phyloP scores from a whole-genome alignment of 1,140 invertebrate genomes.

The Onthophagus taurus region DNA sequence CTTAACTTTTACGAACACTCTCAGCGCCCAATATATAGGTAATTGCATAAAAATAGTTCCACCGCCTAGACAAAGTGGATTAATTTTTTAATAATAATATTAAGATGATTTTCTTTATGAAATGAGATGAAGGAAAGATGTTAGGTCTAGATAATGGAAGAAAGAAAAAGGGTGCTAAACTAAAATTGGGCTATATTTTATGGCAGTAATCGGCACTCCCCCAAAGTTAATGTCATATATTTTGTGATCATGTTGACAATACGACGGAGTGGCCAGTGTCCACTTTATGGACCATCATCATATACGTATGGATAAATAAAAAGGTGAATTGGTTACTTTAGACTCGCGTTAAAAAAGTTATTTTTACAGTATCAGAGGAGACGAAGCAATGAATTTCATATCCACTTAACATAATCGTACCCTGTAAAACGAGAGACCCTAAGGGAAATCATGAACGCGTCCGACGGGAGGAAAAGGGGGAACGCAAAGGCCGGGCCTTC shows the following conservation, averaged over 20 bases:
- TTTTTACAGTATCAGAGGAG: constrained; percentile 11
- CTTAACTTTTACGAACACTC: too few relatives aligned
- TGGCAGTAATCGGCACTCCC: constrained; percentile 18
- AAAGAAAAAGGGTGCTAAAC: constrained; percentile 16
- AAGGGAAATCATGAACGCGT: constrained; percentile 32
- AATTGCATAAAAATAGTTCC: too few relatives aligned
- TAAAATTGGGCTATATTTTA: constrained; percentile 18
- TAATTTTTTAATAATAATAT: too few relatives aligned
- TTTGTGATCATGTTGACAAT: constrained; percentile 17
- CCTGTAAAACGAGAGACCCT: constrained; percentile 31
- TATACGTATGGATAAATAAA: constrained; percentile 14
- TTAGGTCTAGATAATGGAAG: too few relatives aligned
- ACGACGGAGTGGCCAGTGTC: constrained; percentile 17
- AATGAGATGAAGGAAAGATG: too few relatives aligned
- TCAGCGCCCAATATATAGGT: too few relatives aligned
- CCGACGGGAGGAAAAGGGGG: constrained; percentile 17
- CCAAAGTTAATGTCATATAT: constrained; percentile 19
- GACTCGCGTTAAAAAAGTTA: too few relatives aligned
- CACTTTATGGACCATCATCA: constrained; percentile 19
- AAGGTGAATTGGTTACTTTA: too few relatives aligned
- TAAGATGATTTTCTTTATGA: too few relatives aligned
- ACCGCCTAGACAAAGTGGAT: too few relatives aligned
- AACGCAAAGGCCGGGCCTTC: constrained; percentile 8
- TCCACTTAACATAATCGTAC: constrained; percentile 37
- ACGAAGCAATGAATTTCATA: constrained; percentile 34